Evolutionary conservation across 2,888 invertebrate species (phyloP), one percentile per base, ranked within the genome.

Genomic region (Hyppa rectilinea): DNA sequence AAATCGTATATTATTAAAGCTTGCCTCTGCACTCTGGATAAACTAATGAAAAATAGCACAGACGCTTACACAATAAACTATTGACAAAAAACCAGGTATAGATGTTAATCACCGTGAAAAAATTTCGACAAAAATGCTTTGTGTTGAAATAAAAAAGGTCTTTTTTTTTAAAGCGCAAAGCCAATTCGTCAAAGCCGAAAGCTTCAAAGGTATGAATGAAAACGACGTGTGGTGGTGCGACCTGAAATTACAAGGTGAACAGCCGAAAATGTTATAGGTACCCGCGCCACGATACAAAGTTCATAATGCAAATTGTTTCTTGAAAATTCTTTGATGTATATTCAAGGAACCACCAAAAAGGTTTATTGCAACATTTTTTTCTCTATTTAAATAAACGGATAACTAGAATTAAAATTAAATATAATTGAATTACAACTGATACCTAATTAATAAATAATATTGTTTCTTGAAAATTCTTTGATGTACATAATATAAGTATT

Each of bases 71-170:
- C 82, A 77, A 82, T 71, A 84, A 69, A 72, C 49, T 73, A 77
- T 61, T 63, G 31, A 59, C n/a, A 77, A 71, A 82, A 80, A 77
- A 55, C 50, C 78, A 64, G 75, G 75, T 81, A 64, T 75, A 76
- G 50, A 77, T 78, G 76, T 79, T 83, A 85, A 81, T 84, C 85
- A 83, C 83, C 72, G 58, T 71, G 40, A 78, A 85, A 83, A 85
- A 71, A 66, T 73, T 65, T 63, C 61, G 26, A 59, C 58, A 63
- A 73, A 85, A 85, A 84, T 74, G 80, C 78, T 85, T 84, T 84
- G 83, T 76, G 78, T 61, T 53, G 17, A 59, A 71, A 40, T 59
- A 71, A 79, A 77, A 73, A 72, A 64, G 0, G 45, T 23, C n/a
- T 56, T 49, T 71, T 76, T 84, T 75, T 67, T 61, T 36, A 63